These are phyloP conservation scores for Panagrolaimus sp. DNA, from an alignment of 1,140 invertebrate genomes.

Conservation along the genomic window DNA sequence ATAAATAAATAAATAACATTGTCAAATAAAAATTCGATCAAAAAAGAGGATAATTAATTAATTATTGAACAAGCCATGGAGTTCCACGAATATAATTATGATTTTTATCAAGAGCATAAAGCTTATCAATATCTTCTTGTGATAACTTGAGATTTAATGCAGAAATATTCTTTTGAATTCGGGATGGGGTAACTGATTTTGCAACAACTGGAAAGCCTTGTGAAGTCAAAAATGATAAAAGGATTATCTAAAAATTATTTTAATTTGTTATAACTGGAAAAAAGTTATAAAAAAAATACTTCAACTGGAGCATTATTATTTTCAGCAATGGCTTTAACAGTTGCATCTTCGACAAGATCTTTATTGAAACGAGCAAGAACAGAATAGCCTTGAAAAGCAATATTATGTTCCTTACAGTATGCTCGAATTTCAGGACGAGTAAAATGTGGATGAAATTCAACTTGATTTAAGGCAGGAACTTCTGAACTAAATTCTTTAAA, in stretches of 20 bases:
- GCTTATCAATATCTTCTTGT: slow-evolving; percentile 25
- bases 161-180: slow-evolving; percentile 42
- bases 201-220: slow-evolving; percentile 50
- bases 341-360: slow-evolving; percentile 40
- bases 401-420: slow-evolving; percentile 60
- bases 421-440: slow-evolving; percentile 57
- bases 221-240: slow-evolving; percentile 41
- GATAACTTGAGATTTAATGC: slow-evolving; percentile 25
- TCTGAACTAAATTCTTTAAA: slow-evolving; percentile 66
- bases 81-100: slow-evolving; percentile 33
- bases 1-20: neutral
- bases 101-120: slow-evolving; percentile 26
- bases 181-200: slow-evolving; percentile 42
- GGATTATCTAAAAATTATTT: slow-evolving; percentile 37
- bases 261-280: no score
- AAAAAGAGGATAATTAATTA: neutral
- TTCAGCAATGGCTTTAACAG: slow-evolving; percentile 40
- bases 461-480: slow-evolving; percentile 73
- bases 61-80: slow-evolving; percentile 25
- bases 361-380: slow-evolving; percentile 53
- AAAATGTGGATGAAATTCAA: slow-evolving; percentile 63
- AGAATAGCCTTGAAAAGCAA: slow-evolving; percentile 60
- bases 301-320: slow-evolving; percentile 32
- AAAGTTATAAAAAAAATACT: no score
- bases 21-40: neutral